phyloP scores from a whole-genome alignment of 2,113 vertebrate species.

The Semnopithecus entellus region DNA sequence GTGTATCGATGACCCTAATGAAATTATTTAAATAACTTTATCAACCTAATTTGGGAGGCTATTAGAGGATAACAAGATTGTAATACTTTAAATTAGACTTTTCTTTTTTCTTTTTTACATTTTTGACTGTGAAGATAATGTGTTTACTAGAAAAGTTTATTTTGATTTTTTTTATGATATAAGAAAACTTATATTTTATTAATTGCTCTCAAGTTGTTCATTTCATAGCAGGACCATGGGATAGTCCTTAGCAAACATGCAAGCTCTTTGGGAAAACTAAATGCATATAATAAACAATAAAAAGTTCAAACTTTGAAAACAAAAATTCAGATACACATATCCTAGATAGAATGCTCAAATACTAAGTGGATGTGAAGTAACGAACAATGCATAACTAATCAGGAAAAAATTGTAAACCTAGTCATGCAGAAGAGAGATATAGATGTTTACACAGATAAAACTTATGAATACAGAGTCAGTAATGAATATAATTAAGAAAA shows the following conservation, averaged over 20 bases:
- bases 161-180: neutral
- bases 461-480: neutral
- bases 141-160: neutral
- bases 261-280: neutral
- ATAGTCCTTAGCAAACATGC: neutral
- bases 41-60: neutral
- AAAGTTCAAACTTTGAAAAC: neutral
- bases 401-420: neutral
- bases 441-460: neutral
- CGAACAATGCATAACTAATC: neutral
- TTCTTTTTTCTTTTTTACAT: neutral
- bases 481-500: neutral
- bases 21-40: conserved; percentile 1
- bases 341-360: neutral
- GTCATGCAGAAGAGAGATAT: neutral
- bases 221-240: neutral
- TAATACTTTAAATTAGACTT: neutral
- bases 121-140: neutral
- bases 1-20: neutral
- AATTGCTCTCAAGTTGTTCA: neutral
- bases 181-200: neutral
- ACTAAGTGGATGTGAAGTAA: neutral
- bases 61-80: neutral
- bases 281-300: neutral
- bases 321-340: neutral